A percentile compares a stretch with the other conserved stretches of the same genome.
These are phyloP conservation scores for Argyresthia goedartella DNA, from an alignment of 2,888 invertebrate species.

Conservation along the genomic window DNA sequence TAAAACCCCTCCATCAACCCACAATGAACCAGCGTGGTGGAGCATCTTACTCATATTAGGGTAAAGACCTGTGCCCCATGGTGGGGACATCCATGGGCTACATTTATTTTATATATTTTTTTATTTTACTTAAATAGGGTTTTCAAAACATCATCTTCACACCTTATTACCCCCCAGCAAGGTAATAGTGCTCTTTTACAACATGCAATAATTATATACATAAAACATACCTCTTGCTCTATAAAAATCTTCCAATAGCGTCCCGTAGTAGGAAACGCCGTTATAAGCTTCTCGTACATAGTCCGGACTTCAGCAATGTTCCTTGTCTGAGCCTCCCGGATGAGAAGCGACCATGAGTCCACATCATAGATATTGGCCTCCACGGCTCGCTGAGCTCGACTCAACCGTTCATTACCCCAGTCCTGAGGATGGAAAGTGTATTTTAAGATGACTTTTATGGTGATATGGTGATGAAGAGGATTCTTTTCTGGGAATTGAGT, in stretches of 20 bases:
- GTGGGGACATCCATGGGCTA: too few relatives aligned
- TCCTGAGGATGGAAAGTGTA: slow-evolving; percentile 67
- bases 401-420: slow-evolving; percentile 89
- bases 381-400: slow-evolving; percentile 86
- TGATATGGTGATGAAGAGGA: neutral
- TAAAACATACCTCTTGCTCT: slow-evolving; percentile 89
- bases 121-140: neutral
- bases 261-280: slow-evolving; percentile 95
- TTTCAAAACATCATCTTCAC: neutral
- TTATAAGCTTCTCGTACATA: slow-evolving; percentile 94
- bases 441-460: too few relatives aligned
- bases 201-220: too few relatives aligned
- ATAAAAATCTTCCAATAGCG: slow-evolving; percentile 99
- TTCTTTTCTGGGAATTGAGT: neutral
- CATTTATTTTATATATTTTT: too few relatives aligned
- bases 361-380: slow-evolving; percentile 93
- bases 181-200: too few relatives aligned
- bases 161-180: too few relatives aligned
- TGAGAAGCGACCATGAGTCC: slow-evolving; percentile 97
- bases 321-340: slow-evolving; percentile 92
- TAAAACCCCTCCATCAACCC: too few relatives aligned
- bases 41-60: too few relatives aligned
- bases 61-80: too few relatives aligned
- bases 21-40: too few relatives aligned
- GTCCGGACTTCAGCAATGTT: slow-evolving; percentile 90